Evolutionary conservation across 1,140 invertebrate genomes (phyloP).

Genomic region (Phocides pigmalion): DNA sequence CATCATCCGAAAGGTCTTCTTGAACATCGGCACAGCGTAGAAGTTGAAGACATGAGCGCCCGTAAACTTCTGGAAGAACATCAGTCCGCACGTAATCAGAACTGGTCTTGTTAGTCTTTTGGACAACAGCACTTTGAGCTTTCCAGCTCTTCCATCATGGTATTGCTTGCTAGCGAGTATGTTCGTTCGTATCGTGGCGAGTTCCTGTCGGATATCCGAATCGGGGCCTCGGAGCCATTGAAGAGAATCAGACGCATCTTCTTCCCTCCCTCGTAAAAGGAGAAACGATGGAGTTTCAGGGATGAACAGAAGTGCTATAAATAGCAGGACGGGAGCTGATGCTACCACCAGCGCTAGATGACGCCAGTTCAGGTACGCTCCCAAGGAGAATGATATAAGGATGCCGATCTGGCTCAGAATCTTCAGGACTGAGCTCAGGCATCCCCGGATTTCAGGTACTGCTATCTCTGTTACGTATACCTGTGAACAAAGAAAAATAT

Average conservation of each 20-base stretch:
- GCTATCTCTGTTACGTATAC: constrained; percentile 96
- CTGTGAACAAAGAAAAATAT: constrained; percentile 74
- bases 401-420: constrained; percentile 93
- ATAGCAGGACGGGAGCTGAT: constrained; percentile 88
- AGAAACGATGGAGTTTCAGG: constrained; percentile 94
- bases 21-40: constrained; percentile 92
- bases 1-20: constrained; percentile 90
- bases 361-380: constrained; percentile 92
- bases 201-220: constrained; percentile 89
- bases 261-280: constrained; percentile 88
- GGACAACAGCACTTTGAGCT: constrained; percentile 82
- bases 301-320: constrained; percentile 88
- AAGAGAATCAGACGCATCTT: constrained; percentile 90
- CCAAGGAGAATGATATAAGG: constrained; percentile 91
- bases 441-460: constrained; percentile 92
- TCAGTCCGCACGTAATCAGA: constrained; percentile 91
- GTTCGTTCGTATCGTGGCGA: constrained; percentile 87
- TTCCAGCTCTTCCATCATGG: constrained; percentile 59
- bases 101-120: constrained; percentile 87
- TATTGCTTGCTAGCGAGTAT: constrained; percentile 84
- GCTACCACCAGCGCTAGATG: constrained; percentile 91
- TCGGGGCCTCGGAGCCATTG: constrained; percentile 90
- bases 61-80: constrained; percentile 93
- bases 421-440: constrained; percentile 93
- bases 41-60: constrained; percentile 93